phyloP scores from a whole-genome alignment of 2,797 vertebrate species.

The Enteromius unitaeniatus region DNA sequence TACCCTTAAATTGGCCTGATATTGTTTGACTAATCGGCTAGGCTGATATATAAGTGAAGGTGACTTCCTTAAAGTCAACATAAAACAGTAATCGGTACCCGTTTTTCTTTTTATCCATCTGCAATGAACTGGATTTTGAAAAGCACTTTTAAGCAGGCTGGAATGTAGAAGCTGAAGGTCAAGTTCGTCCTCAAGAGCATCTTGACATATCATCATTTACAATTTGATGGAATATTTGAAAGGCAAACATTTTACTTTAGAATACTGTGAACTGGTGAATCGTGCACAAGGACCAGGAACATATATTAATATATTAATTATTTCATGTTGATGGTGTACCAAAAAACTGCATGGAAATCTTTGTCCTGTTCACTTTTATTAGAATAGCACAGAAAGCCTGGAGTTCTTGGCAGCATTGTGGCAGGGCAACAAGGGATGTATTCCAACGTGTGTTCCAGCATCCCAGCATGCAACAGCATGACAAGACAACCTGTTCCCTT shows the following conservation, averaged over 20 bases:
- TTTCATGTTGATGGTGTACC: background rate
- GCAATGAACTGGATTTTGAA: background rate
- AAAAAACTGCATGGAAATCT: slow-evolving; percentile 13
- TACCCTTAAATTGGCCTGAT: background rate
- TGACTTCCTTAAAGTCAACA: slow-evolving; percentile 18
- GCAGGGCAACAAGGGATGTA: slow-evolving; percentile 54
- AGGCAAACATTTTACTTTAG: background rate
- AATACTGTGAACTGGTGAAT: background rate
- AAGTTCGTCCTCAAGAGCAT: slow-evolving; percentile 9
- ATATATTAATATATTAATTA: too few relatives aligned
- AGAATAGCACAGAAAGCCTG: slow-evolving; percentile 31
- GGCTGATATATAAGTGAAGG: slow-evolving; percentile 14
- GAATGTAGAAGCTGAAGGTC: slow-evolving; percentile 27
- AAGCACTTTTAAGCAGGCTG: background rate
- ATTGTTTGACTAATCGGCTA: background rate
- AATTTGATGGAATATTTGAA: slow-evolving; percentile 6
- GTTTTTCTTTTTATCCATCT: background rate
- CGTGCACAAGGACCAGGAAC: background rate
- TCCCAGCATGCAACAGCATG: slow-evolving; percentile 59
- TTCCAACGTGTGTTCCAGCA: slow-evolving; percentile 54
- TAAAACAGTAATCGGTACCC: slow-evolving; percentile 1
- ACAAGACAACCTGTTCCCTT: slow-evolving; percentile 62
- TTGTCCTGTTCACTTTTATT: slow-evolving; percentile 7
- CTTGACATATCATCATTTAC: slow-evolving; percentile 6
- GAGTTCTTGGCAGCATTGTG: slow-evolving; percentile 46